phyloP scores from a whole-genome alignment of 2,113 vertebrate species.

The Struthidea cinerea region DNA sequence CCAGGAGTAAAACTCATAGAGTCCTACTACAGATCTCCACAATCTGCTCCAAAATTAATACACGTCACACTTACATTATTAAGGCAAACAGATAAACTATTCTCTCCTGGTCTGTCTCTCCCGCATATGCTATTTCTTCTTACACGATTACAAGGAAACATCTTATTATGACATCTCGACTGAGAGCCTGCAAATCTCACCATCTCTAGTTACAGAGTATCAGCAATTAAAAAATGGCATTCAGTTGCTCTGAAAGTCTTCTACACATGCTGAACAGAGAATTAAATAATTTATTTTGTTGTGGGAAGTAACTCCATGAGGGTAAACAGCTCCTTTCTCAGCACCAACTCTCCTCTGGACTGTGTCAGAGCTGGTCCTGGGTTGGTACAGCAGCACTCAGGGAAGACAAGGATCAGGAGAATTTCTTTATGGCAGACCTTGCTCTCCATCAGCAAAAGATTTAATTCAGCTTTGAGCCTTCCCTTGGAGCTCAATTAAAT shows the following conservation, averaged over 20 bases:
- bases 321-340: background rate
- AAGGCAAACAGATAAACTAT: background rate
- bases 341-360: background rate
- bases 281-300: background rate
- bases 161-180: background rate
- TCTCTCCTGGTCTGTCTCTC: background rate
- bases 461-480: background rate
- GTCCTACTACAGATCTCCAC: background rate
- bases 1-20: background rate
- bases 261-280: background rate
- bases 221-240: background rate
- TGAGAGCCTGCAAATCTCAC: background rate
- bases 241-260: background rate
- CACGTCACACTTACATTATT: background rate
- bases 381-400: fast-evolving
- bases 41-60: background rate
- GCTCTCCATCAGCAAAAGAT: background rate
- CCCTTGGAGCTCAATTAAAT: slow-evolving; percentile 35
- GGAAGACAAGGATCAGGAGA: background rate
- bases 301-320: background rate
- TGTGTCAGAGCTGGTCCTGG: background rate
- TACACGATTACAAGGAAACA: background rate
- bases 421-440: background rate
- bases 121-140: background rate
- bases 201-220: background rate